These are phyloP conservation scores for Archaeoteleia sp. DNA, from an alignment of 2,888 invertebrate genomes.

Conservation along the genomic window DNA sequence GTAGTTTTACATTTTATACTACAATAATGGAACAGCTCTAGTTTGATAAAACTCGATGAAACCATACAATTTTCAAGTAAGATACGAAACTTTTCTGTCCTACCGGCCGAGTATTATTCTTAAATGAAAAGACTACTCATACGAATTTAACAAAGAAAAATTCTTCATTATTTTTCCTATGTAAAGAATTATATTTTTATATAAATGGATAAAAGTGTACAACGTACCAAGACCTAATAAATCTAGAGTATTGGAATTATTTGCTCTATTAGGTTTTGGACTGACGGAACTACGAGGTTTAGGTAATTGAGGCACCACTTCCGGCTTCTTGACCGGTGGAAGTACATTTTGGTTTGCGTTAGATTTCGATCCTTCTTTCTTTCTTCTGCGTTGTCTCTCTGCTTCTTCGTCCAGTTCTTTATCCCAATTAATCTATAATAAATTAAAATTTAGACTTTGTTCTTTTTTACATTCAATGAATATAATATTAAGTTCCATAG, in stretches of 20 bases:
- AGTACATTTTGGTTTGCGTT: conserved; percentile 72
- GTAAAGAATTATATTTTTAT: too few species aligned
- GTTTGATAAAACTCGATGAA: too few species aligned
- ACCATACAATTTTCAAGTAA: too few species aligned
- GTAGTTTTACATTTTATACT: too few species aligned
- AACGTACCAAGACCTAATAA: conserved; percentile 76
- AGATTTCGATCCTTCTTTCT: conserved; percentile 81
- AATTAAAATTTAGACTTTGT: background rate
- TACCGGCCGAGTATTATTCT: too few species aligned
- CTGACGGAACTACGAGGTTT: conserved; percentile 77
- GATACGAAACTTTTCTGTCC: too few species aligned
- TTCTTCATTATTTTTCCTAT: too few species aligned
- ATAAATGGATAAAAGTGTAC: background rate
- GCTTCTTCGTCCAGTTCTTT: conserved; percentile 92
- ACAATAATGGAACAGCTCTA: too few species aligned
- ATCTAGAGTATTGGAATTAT: conserved; percentile 73
- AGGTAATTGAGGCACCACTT: conserved; percentile 78
- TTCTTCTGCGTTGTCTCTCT: conserved; percentile 87
- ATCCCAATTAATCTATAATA: conserved; percentile 80
- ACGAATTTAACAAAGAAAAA: too few species aligned
- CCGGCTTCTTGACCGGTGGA: conserved; percentile 72
- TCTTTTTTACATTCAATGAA: too few species aligned
- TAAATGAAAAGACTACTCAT: too few species aligned
- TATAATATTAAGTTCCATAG: too few species aligned
- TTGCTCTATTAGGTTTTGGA: conserved; percentile 76